Evolutionary conservation across 2,888 invertebrate genomes (phyloP), one percentile per base, ranked within the genome.

Genomic region (Hypselothyrea guttata): DNA sequence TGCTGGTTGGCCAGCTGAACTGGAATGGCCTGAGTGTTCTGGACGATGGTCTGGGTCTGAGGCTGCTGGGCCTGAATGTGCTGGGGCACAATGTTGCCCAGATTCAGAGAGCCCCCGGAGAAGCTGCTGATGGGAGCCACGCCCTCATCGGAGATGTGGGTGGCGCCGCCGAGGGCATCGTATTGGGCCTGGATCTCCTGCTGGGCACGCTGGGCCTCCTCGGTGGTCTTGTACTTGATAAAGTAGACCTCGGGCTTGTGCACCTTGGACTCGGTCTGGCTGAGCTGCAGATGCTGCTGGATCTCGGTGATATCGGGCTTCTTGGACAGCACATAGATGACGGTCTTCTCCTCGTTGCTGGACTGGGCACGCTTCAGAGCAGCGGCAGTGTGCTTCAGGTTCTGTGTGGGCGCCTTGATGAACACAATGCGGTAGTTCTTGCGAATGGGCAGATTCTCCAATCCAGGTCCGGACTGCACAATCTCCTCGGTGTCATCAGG

Each of bases 261-360:
- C 5, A 87, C 66, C 68, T 87, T 86, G 45, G 79, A 81, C 42
- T 84, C 86, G 48, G 58, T 65, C 60, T 86, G 87, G 7, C 58
- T 76, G 13, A 77, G 94, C 53, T 94, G 93, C 31, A 95, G 93
- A 4, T 96, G 95, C 65, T 95, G 93, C 47, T 89, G 88, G 45
- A 89, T 77, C 13, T 86, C 88, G 18, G 74, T 53, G 8, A 86
- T 59, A 15, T 90, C 89, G 40, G 88, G 82, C 65, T 89, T 89
- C 79, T 90, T 90, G 37, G 87, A 84, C 45, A 89, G 78, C 22
- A 90, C 90, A 62, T 90, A 90, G 57, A 90, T 90, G 49, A 90
- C 86, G 12, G 90, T 90, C 73, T 89, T 90, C 57, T 90, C 90
- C 75, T 90, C 90, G 30, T 87, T 88, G 41, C 81, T 67, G 28